Percentiles rank a stretch among this genome's conserved stretches.
Conservation (phyloP, 2,888 invertebrate species). For the Hydriomena furcata region DNA sequence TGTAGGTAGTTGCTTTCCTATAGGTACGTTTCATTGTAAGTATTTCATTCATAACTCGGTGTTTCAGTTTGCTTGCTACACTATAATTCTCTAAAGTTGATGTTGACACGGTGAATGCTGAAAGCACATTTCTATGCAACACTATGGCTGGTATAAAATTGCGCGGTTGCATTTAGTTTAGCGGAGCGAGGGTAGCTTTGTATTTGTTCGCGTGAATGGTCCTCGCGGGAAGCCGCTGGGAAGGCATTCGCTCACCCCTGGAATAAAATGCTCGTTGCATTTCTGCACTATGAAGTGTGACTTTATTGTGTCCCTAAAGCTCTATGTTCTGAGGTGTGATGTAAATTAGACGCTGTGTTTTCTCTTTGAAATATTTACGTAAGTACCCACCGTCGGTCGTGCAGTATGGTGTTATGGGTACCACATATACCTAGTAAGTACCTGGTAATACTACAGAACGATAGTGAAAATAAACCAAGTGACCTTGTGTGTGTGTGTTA, state of each 20-base stretch:
- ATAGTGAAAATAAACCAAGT: too few species aligned
- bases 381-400: too few species aligned
- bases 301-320: constrained; percentile 36
- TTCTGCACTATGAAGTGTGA: constrained; percentile 47
- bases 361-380: too few species aligned
- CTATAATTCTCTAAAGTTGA: constrained; percentile 10
- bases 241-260: constrained; percentile 35
- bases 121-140: constrained; percentile 15
- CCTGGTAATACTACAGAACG: too few species aligned
- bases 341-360: constrained; percentile 25
- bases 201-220: constrained; percentile 49
- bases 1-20: too few species aligned
- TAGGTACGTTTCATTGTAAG: too few species aligned
- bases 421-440: too few species aligned
- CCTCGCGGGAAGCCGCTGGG: constrained; percentile 34
- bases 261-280: constrained; percentile 48
- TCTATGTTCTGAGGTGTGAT: constrained; percentile 30
- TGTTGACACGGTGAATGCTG: constrained; percentile 14
- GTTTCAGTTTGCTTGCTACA: neutral
- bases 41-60: too few species aligned
- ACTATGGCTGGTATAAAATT: constrained; percentile 14
- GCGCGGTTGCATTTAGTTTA: constrained; percentile 42
- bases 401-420: too few species aligned
- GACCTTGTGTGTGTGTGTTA: too few species aligned
- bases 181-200: constrained; percentile 44